These are phyloP conservation scores for Nothoprocta perdicaria DNA, from an alignment of 2,113 vertebrate genomes.

Conservation along the genomic window DNA sequence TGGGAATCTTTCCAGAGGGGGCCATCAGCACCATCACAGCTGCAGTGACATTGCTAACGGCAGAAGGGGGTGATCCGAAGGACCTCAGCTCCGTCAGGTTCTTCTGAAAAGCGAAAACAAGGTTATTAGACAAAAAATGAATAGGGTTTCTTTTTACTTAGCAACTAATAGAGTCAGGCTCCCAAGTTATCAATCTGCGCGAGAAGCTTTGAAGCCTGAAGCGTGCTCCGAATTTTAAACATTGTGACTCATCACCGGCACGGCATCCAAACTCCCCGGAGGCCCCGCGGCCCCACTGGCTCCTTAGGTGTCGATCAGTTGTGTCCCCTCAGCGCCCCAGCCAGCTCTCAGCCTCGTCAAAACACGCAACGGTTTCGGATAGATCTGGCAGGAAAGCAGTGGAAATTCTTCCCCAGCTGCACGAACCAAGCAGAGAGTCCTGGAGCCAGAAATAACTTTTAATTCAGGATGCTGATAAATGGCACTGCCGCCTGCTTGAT, in stretches of 20 bases:
- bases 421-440: slow-evolving; percentile 44
- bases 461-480: slow-evolving; percentile 32
- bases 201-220: slow-evolving; percentile 30
- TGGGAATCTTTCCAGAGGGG: slow-evolving; percentile 86
- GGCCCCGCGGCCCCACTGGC: not conserved
- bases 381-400: not conserved
- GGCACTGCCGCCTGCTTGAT: not conserved
- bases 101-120: slow-evolving; percentile 79
- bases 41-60: slow-evolving; percentile 91
- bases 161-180: slow-evolving; percentile 31
- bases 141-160: slow-evolving; percentile 42
- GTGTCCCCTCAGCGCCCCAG: not conserved
- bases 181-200: slow-evolving; percentile 31
- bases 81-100: slow-evolving; percentile 95
- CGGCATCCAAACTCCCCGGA: slow-evolving; percentile 22
- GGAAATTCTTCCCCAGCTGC: not conserved
- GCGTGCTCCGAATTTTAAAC: slow-evolving; percentile 59
- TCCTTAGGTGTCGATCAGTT: not conserved
- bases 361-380: slow-evolving; percentile 49
- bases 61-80: slow-evolving; percentile 87
- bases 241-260: slow-evolving; percentile 47
- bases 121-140: slow-evolving; percentile 47
- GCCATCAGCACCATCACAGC: slow-evolving; percentile 93
- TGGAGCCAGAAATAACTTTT: slow-evolving; percentile 61
- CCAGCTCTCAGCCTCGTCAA: slow-evolving; percentile 21